phyloP scores from a whole-genome alignment of 1,140 invertebrate genomes.

The Chironomus tepperi region DNA sequence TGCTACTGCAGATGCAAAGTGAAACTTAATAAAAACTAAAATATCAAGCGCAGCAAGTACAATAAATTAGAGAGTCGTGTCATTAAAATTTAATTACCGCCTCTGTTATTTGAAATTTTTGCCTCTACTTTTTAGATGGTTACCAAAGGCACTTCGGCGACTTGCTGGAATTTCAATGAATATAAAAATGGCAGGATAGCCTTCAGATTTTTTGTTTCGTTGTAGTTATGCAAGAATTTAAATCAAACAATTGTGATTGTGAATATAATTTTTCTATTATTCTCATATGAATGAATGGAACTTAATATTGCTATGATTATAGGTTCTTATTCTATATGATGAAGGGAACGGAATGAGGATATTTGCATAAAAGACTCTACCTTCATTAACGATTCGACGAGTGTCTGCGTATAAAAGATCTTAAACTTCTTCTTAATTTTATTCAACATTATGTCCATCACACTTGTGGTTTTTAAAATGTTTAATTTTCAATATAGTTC shows the following conservation, averaged over 20 bases:
- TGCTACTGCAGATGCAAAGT: neutral
- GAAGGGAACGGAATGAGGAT: neutral
- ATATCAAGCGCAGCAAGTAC: neutral
- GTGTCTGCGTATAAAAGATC: neutral
- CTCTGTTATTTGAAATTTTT: neutral
- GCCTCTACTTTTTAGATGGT: neutral
- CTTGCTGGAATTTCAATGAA: neutral
- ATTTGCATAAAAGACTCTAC: neutral
- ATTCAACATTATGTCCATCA: neutral
- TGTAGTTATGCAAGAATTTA: neutral
- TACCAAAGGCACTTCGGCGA: neutral
- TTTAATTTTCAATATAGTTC: neutral
- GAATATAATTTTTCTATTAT: too few relatives aligned
- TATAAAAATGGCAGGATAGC: neutral
- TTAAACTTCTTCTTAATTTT: neutral
- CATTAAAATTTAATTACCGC: neutral
- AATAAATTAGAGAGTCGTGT: slow-evolving; percentile 8
- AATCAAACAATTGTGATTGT: neutral
- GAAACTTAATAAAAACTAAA: neutral
- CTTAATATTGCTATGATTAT: neutral
- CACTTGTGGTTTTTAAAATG: too few relatives aligned
- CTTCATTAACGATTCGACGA: neutral
- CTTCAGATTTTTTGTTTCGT: neutral
- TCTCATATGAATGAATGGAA: neutral
- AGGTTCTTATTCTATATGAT: slow-evolving; percentile 5